phyloP scores from a whole-genome alignment of 2,888 invertebrate species.

The Eupithecia pulchellata region DNA sequence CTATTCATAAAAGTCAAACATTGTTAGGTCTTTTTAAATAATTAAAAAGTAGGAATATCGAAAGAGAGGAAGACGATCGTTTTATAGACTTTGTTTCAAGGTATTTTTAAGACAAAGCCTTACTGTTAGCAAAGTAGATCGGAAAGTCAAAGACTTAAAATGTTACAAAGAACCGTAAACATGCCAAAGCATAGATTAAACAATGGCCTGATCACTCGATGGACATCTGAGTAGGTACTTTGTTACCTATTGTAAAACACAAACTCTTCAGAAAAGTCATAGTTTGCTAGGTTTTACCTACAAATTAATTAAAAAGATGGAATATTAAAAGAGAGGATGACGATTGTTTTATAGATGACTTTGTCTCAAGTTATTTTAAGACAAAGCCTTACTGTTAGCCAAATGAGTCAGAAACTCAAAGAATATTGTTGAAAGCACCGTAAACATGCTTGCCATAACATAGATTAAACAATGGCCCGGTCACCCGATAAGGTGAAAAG shows the following conservation, averaged over 20 bases:
- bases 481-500: constrained; percentile 73
- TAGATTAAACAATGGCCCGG: constrained; percentile 65
- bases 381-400: constrained; percentile 37
- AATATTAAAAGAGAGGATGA: constrained; percentile 12
- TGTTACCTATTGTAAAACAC: background rate
- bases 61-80: constrained; percentile 15
- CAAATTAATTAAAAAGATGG: constrained; percentile 7
- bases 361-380: constrained; percentile 31
- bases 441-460: constrained; percentile 51
- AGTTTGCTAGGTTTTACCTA: background rate
- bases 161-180: constrained; percentile 51
- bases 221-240: too few relatives aligned
- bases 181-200: constrained; percentile 56
- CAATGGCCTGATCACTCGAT: constrained; percentile 76
- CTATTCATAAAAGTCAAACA: background rate
- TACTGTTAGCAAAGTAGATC: constrained; percentile 45
- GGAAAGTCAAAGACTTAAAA: constrained; percentile 53
- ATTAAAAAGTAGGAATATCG: constrained; percentile 11
- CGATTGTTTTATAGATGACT: constrained; percentile 20
- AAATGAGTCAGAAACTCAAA: constrained; percentile 52
- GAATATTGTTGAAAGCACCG: constrained; percentile 53
- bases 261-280: constrained; percentile 5
- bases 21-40: background rate
- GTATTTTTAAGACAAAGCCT: constrained; percentile 32
- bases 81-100: constrained; percentile 24